Evolutionary conservation across 2,888 invertebrate genomes (phyloP), one percentile per base, ranked within the genome.

Genomic region (Nasonovia ribisnigri): DNA sequence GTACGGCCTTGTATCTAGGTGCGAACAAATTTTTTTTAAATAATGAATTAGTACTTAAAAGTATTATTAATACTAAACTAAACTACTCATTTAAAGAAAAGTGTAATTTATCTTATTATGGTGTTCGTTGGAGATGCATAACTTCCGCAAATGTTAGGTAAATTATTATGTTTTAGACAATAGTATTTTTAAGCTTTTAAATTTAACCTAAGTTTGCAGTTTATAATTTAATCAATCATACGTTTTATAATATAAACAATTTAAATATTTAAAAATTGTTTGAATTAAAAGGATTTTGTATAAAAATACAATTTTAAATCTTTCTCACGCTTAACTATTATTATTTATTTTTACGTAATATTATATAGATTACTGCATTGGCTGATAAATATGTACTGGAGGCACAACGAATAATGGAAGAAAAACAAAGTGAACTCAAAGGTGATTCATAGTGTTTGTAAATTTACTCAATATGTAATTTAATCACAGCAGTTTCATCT

Each of bases 341-440:
- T 77, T 77, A 29, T 86, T 46, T 86, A 86, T 46, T 36, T 88
- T 20, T 88, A 20, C 36, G 20, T 51, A 16, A 67, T 16, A 95
- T 95, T 16, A 95, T 95, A 94, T 97, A 98, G 96, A 96, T 98
- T 88, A 96, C 96, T 94, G 96, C 97, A 11, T 95, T 98, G 94
- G 97, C 97, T 94, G 97, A 98, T 94, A 96, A 97, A 90, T 98
- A 97, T 95, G 96, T 97, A 89, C 95, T 95, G 2, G 96, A 97
- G 95, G 97, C 97, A 29, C 97, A 97, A 95, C 96, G 96, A 95
- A 95, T 97, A 90, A 96, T 97, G 95, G 96, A 97, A 95, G 95
- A 96, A 4, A 99, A 98, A 95, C 97, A 97, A 95, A 97, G 96
- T 95, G 98, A 98, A 96, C 96, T 98, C 26, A 93, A 93, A 60